Percentiles rank a stretch among this genome's conserved stretches.
Conservation (phyloP, 2,113 vertebrate genomes). For the Platycercus adscitus region DNA sequence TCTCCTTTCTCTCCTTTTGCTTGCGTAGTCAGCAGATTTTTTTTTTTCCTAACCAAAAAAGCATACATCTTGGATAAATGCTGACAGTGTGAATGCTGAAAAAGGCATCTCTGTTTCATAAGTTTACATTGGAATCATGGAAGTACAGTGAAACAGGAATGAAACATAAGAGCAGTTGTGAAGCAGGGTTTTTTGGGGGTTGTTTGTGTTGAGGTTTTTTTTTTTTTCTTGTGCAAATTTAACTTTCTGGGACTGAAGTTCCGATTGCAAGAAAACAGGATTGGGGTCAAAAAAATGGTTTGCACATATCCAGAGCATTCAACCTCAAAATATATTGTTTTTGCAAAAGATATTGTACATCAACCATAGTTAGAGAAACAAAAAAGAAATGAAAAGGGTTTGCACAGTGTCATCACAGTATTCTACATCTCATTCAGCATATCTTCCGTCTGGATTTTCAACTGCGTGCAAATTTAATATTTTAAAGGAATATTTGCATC, state of each 20-base stretch:
- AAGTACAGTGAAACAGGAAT: neutral
- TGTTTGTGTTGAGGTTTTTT: neutral
- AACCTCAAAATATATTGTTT: neutral
- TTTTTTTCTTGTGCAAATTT: neutral
- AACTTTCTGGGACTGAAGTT: neutral
- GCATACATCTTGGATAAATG: neutral
- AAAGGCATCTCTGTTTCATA: neutral
- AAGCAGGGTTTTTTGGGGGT: neutral
- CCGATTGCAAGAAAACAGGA: neutral
- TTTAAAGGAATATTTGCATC: neutral
- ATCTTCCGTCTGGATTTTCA: neutral
- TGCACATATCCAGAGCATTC: neutral
- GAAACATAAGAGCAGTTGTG: neutral
- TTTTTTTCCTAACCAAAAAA: neutral
- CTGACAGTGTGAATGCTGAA: neutral
- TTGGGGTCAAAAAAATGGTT: neutral
- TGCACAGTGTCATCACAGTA: neutral
- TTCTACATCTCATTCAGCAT: neutral
- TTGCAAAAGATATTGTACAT: neutral
- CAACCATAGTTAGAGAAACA: neutral
- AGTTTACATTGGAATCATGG: neutral
- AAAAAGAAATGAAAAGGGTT: neutral
- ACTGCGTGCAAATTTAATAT: neutral
- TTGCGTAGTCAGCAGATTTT: neutral
- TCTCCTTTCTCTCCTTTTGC: neutral